phyloP scores from a whole-genome alignment of 2,113 vertebrate genomes.

The Centrocercus urophasianus region DNA sequence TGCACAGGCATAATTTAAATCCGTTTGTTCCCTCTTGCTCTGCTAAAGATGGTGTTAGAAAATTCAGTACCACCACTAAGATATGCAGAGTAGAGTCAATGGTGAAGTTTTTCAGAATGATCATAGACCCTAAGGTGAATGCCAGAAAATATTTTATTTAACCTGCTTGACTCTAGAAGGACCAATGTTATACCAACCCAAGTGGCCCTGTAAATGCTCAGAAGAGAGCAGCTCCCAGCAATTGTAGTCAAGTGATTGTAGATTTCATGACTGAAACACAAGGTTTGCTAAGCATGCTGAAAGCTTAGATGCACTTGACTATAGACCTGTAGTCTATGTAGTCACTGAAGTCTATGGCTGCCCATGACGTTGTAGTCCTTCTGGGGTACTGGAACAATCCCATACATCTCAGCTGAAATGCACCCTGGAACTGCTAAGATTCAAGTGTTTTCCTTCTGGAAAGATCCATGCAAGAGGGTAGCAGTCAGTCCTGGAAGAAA shows the following conservation, averaged over 20 bases:
- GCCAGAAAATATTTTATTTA: background rate
- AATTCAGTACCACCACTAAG: background rate
- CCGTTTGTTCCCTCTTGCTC: background rate
- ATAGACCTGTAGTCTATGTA: background rate
- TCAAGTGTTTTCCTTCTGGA: background rate
- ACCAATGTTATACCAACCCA: background rate
- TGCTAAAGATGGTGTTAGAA: background rate
- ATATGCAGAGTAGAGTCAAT: background rate
- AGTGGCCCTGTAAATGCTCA: background rate
- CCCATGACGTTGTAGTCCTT: background rate
- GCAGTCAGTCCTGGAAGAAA: background rate
- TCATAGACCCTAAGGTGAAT: background rate
- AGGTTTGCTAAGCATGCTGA: background rate
- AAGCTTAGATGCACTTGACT: background rate
- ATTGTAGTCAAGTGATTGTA: background rate
- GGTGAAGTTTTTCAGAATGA: background rate
- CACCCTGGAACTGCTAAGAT: background rate
- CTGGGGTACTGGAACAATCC: background rate
- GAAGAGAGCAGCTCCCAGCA: background rate
- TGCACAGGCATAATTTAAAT: background rate
- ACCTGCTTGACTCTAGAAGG: background rate
- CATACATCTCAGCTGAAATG: background rate
- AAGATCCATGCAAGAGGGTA: accelerated
- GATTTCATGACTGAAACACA: background rate
- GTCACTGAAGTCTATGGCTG: background rate